Evolutionary conservation across 2,797 vertebrate genomes (phyloP).

Genomic region (Sebastolobus alascanus): DNA sequence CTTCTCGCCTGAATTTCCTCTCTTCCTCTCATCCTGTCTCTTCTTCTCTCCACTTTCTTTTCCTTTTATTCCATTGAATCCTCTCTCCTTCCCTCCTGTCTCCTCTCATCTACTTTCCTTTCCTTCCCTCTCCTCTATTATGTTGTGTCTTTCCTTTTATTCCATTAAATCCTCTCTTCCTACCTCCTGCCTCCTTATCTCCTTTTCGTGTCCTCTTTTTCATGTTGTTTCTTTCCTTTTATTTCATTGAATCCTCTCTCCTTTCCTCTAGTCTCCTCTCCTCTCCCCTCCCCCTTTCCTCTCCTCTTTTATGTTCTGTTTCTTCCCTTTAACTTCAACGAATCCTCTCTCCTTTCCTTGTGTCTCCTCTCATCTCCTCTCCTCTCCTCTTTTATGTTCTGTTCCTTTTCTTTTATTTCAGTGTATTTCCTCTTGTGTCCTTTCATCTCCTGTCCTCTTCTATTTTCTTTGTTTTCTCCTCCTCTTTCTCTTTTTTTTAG

Average conservation of each 20-base stretch:
- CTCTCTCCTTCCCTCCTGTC: background rate
- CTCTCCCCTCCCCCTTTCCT: too few relatives aligned
- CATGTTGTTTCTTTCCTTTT: background rate
- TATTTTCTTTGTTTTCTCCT: background rate
- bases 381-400: background rate
- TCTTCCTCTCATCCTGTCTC: slow-evolving; percentile 10
- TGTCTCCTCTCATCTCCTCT: background rate
- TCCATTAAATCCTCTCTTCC: background rate
- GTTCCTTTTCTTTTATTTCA: background rate
- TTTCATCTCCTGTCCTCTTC: background rate
- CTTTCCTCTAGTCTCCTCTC: too few relatives aligned
- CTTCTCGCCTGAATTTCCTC: background rate
- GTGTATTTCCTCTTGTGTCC: slow-evolving; percentile 27
- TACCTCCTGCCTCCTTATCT: slow-evolving; percentile 6
- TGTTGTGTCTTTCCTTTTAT: slow-evolving; percentile 11
- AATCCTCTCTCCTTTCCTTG: background rate
- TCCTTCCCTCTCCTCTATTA: background rate
- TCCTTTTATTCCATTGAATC: background rate
- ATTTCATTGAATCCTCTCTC: too few relatives aligned
- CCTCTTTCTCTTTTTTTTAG: background rate
- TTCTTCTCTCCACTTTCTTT: background rate
- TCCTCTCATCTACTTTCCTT: too few relatives aligned
- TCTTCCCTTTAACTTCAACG: background rate
- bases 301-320: background rate
- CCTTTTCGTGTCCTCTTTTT: background rate